Conservation (phyloP, 2,888 invertebrate genomes). For the Dioctria rufipes region DNA sequence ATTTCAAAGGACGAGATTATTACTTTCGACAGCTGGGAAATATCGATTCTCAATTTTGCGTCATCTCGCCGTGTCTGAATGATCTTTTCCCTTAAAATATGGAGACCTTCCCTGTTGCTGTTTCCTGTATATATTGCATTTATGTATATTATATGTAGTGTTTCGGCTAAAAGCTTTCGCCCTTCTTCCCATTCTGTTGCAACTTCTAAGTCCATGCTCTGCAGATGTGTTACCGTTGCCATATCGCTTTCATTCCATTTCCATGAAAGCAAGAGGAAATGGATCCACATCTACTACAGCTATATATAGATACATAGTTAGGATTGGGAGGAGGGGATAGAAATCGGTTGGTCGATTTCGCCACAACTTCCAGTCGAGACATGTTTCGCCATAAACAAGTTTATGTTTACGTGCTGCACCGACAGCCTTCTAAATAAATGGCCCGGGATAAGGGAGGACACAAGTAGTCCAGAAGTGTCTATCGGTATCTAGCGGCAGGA, state of each 20-base stretch:
- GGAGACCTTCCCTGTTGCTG: slow-evolving; percentile 10
- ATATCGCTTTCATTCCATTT: slow-evolving; percentile 49
- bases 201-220: not conserved
- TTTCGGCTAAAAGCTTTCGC: slow-evolving; percentile 1
- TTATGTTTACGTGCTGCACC: not conserved
- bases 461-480: not conserved
- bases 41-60: slow-evolving; percentile 59
- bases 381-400: slow-evolving; percentile 13
- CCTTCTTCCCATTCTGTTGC: slow-evolving; percentile 1
- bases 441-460: not conserved
- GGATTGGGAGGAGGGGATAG: not conserved
- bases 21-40: slow-evolving; percentile 57
- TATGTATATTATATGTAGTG: not conserved
- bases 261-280: slow-evolving; percentile 35
- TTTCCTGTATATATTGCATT: not conserved
- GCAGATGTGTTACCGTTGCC: slow-evolving; percentile 26
- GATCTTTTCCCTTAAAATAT: slow-evolving; percentile 22
- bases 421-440: not conserved
- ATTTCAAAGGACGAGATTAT: slow-evolving; percentile 54
- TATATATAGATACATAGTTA: not conserved
- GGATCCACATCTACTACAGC: not conserved
- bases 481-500: not conserved
- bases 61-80: slow-evolving; percentile 25
- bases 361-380: slow-evolving; percentile 3
- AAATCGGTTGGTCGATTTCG: slow-evolving; percentile 2